Evolutionary conservation across 1,140 invertebrate species (phyloP).

Genomic region (Cyclina sinensis): DNA sequence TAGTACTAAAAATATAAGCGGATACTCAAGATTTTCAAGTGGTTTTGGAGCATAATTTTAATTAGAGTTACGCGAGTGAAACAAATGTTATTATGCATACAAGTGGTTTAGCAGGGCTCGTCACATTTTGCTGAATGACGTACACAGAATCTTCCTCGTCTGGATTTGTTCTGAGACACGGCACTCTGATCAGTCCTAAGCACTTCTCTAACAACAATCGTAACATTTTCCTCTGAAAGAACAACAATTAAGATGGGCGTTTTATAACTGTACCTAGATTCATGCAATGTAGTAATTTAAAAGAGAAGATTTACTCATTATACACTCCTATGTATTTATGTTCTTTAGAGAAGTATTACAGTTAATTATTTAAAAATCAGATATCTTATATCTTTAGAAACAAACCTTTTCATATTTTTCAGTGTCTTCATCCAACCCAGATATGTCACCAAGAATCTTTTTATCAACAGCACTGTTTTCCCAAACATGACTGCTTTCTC

Average conservation of each 20-base stretch:
- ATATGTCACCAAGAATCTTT: conserved; percentile 12
- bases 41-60: too few species aligned
- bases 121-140: conserved; percentile 67
- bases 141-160: conserved; percentile 73
- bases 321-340: too few species aligned
- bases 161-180: conserved; percentile 66
- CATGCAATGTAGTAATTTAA: too few species aligned
- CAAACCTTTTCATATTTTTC: not conserved
- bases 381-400: too few species aligned
- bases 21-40: too few species aligned
- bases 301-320: too few species aligned
- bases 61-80: too few species aligned
- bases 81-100: conserved; percentile 62
- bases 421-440: not conserved
- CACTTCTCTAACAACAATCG: conserved; percentile 67
- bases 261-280: too few species aligned
- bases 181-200: conserved; percentile 75
- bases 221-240: conserved; percentile 69
- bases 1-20: too few species aligned
- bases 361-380: too few species aligned
- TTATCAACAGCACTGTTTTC: conserved; percentile 17
- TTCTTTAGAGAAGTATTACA: too few species aligned
- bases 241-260: too few species aligned
- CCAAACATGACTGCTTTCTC: conserved; percentile 70
- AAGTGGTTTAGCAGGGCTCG: conserved; percentile 65